These are phyloP conservation scores for Nicator chloris DNA, from an alignment of 2,113 vertebrate species.

Conservation along the genomic window DNA sequence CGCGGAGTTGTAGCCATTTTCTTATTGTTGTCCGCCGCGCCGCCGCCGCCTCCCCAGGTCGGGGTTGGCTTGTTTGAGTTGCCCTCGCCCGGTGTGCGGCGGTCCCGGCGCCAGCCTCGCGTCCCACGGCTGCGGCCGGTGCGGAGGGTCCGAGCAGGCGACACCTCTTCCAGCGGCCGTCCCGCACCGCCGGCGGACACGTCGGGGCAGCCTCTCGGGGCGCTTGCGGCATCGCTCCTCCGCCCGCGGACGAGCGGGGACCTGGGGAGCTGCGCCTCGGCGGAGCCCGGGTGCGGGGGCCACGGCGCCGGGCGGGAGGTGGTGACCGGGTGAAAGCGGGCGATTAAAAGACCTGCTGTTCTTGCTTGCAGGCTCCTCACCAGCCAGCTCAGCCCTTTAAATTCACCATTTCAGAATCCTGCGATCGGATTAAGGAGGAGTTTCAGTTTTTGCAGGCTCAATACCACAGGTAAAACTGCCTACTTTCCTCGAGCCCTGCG, in stretches of 20 bases:
- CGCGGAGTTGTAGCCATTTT: slow-evolving; percentile 75
- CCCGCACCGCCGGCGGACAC: not conserved
- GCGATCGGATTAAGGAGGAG: slow-evolving; percentile 97
- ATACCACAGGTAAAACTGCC: slow-evolving; percentile 89
- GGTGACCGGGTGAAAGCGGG: not conserved
- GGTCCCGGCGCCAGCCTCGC: not conserved
- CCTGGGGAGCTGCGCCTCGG: not conserved
- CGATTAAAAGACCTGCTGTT: slow-evolving; percentile 65
- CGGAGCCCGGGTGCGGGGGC: not conserved
- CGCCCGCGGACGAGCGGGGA: not conserved
- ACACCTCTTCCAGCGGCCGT: not conserved
- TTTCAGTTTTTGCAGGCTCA: slow-evolving; percentile 97
- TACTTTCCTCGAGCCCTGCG: slow-evolving; percentile 55
- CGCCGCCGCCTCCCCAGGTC: slow-evolving; percentile 8
- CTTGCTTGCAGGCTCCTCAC: slow-evolving; percentile 85
- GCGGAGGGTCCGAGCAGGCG: not conserved
- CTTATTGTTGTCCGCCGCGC: slow-evolving; percentile 76
- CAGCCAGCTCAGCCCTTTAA: slow-evolving; percentile 95
- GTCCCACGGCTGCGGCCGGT: not conserved
- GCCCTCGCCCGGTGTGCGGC: not conserved
- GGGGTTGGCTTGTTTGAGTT: not conserved
- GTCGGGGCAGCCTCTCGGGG: not conserved
- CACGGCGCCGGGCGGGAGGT: not conserved
- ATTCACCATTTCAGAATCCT: slow-evolving; percentile 96
- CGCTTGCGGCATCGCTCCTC: not conserved